A percentile compares a stretch with the other conserved stretches of the same genome.
These are phyloP conservation scores for Geococcyx californianus DNA, from an alignment of 2,113 vertebrate species.

Conservation along the genomic window DNA sequence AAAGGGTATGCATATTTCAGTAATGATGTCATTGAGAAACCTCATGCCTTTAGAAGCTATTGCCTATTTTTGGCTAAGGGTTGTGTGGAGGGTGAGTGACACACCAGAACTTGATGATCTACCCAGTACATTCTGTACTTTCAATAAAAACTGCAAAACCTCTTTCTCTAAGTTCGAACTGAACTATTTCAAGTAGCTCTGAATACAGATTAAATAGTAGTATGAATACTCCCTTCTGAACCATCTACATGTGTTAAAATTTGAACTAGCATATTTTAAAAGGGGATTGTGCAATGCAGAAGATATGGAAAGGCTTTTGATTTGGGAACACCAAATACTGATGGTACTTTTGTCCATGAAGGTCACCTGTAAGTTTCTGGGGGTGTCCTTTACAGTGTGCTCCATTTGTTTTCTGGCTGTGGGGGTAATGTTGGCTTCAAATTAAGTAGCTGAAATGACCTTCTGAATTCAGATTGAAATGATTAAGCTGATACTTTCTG, in stretches of 20 bases:
- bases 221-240: not conserved
- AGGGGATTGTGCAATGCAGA: not conserved
- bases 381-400: not conserved
- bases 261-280: not conserved
- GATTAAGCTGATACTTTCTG: not conserved
- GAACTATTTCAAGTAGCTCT: slow-evolving; percentile 1
- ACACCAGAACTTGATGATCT: slow-evolving; percentile 37
- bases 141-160: slow-evolving; percentile 22
- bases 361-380: not conserved
- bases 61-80: slow-evolving; percentile 1
- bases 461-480: not conserved
- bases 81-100: not conserved
- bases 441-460: not conserved
- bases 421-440: not conserved
- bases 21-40: slow-evolving; percentile 15
- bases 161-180: slow-evolving; percentile 10
- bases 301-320: not conserved
- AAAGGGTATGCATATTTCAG: slow-evolving; percentile 12
- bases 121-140: slow-evolving; percentile 62
- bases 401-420: not conserved
- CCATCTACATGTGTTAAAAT: not conserved
- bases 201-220: not conserved
- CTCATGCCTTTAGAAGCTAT: not conserved
- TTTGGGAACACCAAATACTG: not conserved
- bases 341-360: not conserved